A percentile compares a stretch with the other conserved stretches of the same genome.
Evolutionary conservation across 2,888 invertebrate species (phyloP).

Genomic region (Drosophila barbarae): DNA sequence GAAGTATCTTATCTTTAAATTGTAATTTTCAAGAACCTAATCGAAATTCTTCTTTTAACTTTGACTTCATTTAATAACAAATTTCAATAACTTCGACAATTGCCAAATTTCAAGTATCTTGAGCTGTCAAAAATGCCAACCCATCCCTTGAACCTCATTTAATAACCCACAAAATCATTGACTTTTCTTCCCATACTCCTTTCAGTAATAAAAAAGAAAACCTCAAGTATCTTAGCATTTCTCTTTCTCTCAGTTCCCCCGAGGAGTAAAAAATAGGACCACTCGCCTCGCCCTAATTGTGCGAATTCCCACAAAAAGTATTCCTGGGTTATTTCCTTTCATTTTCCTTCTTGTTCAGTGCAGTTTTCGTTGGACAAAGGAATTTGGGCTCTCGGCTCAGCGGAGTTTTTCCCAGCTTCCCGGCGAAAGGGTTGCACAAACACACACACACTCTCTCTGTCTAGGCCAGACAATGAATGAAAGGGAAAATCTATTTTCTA

Average conservation of each 20-base stretch:
- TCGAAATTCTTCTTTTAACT: neutral
- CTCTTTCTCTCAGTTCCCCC: slow-evolving; percentile 4
- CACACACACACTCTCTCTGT: neutral
- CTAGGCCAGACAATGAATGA: slow-evolving; percentile 41
- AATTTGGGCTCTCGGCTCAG: slow-evolving; percentile 17
- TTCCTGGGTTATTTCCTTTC: slow-evolving; percentile 29
- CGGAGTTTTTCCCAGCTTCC: slow-evolving; percentile 57
- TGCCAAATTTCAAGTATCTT: neutral
- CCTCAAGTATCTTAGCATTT: slow-evolving; percentile 19
- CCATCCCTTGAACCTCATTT: neutral
- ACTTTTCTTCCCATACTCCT: neutral
- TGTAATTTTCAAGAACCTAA: neutral
- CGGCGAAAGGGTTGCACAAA: slow-evolving; percentile 54
- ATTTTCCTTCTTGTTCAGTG: slow-evolving; percentile 18
- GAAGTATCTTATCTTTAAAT: neutral
- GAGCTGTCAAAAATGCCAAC: neutral
- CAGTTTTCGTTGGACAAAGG: slow-evolving; percentile 30
- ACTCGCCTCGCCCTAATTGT: slow-evolving; percentile 65
- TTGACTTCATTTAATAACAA: neutral
- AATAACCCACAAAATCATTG: slow-evolving; percentile 1
- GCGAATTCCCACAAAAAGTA: slow-evolving; percentile 64
- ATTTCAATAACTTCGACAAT: neutral
- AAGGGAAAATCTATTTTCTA: slow-evolving; percentile 57
- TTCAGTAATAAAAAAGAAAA: neutral
- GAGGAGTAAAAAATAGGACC: slow-evolving; percentile 9